These are phyloP conservation scores for Stegophylla sp. DNA, from an alignment of 2,888 invertebrate species.

Conservation along the genomic window DNA sequence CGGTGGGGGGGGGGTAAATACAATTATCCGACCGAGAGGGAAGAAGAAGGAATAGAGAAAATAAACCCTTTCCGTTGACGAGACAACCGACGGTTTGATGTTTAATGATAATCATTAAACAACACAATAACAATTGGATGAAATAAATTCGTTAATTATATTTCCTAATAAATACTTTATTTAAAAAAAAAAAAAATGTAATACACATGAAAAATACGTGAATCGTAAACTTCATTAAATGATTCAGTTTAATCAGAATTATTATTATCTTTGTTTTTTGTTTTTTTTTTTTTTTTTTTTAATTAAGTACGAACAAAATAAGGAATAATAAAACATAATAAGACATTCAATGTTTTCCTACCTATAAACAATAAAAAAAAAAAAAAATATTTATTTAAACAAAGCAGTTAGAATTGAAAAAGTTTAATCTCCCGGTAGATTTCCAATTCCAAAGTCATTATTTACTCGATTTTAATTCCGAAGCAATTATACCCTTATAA, in stretches of 20 bases:
- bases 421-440: not conserved
- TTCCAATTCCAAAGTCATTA: conserved; percentile 15
- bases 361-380: not conserved
- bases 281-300: no score
- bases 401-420: not conserved
- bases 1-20: conserved; percentile 8
- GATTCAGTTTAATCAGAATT: no score
- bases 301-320: no score
- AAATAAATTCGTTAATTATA: not conserved
- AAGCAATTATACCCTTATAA: conserved; percentile 31
- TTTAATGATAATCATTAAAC: not conserved
- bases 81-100: not conserved
- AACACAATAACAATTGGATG: not conserved
- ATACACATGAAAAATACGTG: no score
- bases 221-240: no score
- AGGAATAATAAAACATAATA: no score
- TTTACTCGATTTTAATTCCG: conserved; percentile 8
- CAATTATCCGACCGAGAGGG: conserved; percentile 9
- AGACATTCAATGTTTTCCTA: no score
- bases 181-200: no score
- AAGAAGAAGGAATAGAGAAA: not conserved
- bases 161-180: no score
- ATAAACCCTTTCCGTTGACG: not conserved
- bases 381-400: not conserved
- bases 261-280: no score